A percentile compares a stretch with the other conserved stretches of the same genome.
phyloP scores from a whole-genome alignment of 2,113 vertebrate species.

The Aphyosemion australe region DNA sequence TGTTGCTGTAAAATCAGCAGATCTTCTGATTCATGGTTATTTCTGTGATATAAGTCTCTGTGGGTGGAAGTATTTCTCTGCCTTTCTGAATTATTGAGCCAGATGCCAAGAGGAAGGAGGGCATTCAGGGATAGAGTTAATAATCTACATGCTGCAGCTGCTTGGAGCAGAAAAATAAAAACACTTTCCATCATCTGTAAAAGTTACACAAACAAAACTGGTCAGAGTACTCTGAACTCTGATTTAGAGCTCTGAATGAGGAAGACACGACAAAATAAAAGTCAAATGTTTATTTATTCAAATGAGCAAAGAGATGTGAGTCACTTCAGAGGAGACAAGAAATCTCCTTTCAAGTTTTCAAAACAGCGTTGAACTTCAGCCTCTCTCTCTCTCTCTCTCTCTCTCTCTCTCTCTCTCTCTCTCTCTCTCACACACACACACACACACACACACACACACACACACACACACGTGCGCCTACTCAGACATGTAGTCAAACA shows the following conservation, averaged over 20 bases:
- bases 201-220: too few species aligned
- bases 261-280: neutral
- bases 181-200: neutral
- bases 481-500: conserved; percentile 13
- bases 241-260: neutral
- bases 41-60: conserved; percentile 31
- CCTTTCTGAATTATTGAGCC: conserved; percentile 17
- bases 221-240: neutral
- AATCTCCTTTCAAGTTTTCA: too few species aligned
- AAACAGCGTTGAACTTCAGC: too few species aligned
- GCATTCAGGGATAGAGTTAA: neutral
- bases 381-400: neutral
- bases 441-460: too few species aligned
- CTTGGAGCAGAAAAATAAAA: conserved; percentile 1
- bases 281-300: too few species aligned
- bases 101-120: neutral
- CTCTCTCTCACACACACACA: conserved; percentile 9
- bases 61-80: conserved; percentile 10
- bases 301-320: too few species aligned
- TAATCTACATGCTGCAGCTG: neutral
- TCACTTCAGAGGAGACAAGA: too few species aligned
- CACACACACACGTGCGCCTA: neutral
- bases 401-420: neutral
- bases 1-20: conserved; percentile 7
- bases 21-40: conserved; percentile 19